Evolutionary conservation across 2,113 vertebrate genomes (phyloP).

Genomic region (Campylomormyrus tamandua): DNA sequence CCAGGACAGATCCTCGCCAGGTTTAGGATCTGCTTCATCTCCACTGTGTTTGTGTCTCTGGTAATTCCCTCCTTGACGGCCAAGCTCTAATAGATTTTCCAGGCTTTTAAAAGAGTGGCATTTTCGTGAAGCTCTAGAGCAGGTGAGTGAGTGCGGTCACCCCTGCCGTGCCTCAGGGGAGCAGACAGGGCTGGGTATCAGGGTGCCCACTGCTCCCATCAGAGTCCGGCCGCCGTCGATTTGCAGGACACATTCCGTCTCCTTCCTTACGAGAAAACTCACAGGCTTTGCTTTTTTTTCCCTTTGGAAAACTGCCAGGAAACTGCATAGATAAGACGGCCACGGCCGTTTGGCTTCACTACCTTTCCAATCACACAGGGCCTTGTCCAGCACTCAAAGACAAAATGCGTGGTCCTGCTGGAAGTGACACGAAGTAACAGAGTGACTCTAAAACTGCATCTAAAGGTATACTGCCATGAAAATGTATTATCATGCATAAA

Average conservation of each 20-base stretch:
- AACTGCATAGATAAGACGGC: background rate
- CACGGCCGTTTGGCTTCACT: background rate
- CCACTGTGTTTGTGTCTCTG: conserved; percentile 12
- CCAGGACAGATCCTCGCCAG: conserved; percentile 9
- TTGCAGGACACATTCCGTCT: background rate
- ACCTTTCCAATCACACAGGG: too few species aligned
- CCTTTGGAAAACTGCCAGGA: background rate
- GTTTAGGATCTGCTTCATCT: background rate
- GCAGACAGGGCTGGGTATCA: background rate
- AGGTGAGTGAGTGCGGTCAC: background rate
- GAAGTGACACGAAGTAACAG: background rate
- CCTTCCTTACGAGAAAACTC: background rate
- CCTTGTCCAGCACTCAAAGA: background rate
- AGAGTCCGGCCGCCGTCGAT: background rate
- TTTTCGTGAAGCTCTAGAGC: background rate
- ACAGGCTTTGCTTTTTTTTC: too few species aligned
- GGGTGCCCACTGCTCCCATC: background rate
- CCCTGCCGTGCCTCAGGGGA: background rate
- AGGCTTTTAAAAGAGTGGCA: conserved; percentile 4
- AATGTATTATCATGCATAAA: too few species aligned
- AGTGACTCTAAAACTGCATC: background rate
- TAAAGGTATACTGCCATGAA: background rate
- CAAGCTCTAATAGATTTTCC: conserved; percentile 24
- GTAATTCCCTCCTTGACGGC: background rate
- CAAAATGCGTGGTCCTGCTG: background rate